Evolutionary conservation across 2,888 invertebrate species (phyloP).

Genomic region (Mellilla xanthometata): DNA sequence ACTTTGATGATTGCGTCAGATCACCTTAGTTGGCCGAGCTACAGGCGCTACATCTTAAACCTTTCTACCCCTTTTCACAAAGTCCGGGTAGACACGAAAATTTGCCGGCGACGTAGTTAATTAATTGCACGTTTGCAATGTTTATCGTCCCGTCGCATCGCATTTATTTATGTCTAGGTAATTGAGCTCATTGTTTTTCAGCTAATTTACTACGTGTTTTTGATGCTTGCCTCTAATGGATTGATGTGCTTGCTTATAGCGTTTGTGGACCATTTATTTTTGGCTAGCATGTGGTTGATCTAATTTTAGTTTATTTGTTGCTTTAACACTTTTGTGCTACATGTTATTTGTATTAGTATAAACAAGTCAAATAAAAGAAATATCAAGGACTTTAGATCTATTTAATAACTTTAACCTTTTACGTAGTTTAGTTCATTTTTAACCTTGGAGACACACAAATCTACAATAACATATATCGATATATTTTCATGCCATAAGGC

Average conservation of each 20-base stretch:
- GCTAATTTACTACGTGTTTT: slow-evolving; percentile 36
- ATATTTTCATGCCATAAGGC: too few relatives aligned
- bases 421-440: too few relatives aligned
- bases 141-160: slow-evolving; percentile 32
- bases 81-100: slow-evolving; percentile 55
- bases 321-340: too few relatives aligned
- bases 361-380: too few relatives aligned
- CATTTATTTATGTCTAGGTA: slow-evolving; percentile 22
- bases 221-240: slow-evolving; percentile 27
- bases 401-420: too few relatives aligned
- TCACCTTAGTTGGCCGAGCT: too few relatives aligned
- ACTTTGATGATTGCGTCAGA: too few relatives aligned
- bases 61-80: not conserved
- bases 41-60: too few relatives aligned
- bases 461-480: too few relatives aligned
- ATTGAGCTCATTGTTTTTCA: slow-evolving; percentile 22
- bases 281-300: not conserved
- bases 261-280: slow-evolving; percentile 3
- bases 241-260: slow-evolving; percentile 17
- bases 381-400: too few relatives aligned
- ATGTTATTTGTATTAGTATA: too few relatives aligned
- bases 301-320: not conserved
- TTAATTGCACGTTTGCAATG: slow-evolving; percentile 59
- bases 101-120: slow-evolving; percentile 72
- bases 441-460: too few relatives aligned